Evolutionary conservation across 2,888 invertebrate genomes (phyloP).

Genomic region (Anaspis maculata): DNA sequence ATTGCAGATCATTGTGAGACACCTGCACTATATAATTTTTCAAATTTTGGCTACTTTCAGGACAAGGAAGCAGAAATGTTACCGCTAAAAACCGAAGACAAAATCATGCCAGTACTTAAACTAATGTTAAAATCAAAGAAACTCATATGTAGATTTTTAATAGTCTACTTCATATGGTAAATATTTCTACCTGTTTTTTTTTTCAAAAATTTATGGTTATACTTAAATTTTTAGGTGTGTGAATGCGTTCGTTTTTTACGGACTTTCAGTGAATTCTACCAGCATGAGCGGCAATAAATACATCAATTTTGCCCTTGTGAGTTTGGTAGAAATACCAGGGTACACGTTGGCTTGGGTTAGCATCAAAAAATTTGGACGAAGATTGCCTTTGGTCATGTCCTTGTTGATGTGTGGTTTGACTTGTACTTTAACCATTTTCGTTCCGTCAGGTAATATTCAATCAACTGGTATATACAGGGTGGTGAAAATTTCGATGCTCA

Average conservation of each 20-base stretch:
- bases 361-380: constrained; percentile 46
- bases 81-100: too few relatives aligned
- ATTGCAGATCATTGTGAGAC: too few relatives aligned
- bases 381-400: constrained; percentile 46
- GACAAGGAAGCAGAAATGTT: too few relatives aligned
- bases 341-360: constrained; percentile 48
- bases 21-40: too few relatives aligned
- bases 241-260: constrained; percentile 61
- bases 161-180: constrained; percentile 47
- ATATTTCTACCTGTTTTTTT: constrained; percentile 3
- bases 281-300: constrained; percentile 60
- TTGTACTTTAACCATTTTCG: constrained; percentile 48
- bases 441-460: constrained; percentile 44
- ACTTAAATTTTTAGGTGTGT: constrained; percentile 43
- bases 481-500: too few relatives aligned
- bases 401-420: constrained; percentile 45
- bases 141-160: constrained; percentile 42
- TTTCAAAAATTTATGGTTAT: constrained; percentile 10
- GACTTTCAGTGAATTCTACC: constrained; percentile 58
- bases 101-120: constrained; percentile 40
- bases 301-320: constrained; percentile 55
- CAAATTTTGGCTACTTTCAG: constrained; percentile 8
- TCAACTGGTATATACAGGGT: too few relatives aligned
- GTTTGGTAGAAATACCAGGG: constrained; percentile 53
- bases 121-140: constrained; percentile 42